Conservation (phyloP, 2,113 vertebrate species). For the Lophotis ruficrista region DNA sequence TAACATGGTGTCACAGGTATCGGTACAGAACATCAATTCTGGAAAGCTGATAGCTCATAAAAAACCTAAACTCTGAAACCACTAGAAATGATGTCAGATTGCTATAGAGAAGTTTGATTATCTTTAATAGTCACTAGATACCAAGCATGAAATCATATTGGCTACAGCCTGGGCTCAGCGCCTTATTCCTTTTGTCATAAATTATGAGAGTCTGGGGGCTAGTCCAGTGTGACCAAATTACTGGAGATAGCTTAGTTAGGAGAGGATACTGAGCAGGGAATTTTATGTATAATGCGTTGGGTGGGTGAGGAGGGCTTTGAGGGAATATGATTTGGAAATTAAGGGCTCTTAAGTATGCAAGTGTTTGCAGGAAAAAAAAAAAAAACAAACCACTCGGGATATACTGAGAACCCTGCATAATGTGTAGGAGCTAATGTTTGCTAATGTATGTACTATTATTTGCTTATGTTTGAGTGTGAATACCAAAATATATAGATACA, state of each 20-base stretch:
- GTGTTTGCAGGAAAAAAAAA: not conserved
- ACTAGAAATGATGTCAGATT: constrained; percentile 37
- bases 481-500: not conserved
- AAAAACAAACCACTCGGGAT: not conserved
- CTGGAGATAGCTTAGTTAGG: not conserved
- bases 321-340: not conserved
- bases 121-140: constrained; percentile 31
- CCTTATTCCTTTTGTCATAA: not conserved
- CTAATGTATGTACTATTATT: not conserved
- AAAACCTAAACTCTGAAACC: constrained; percentile 42
- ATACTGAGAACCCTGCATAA: not conserved
- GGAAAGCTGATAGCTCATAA: constrained; percentile 41
- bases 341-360: not conserved
- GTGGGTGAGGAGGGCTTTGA: not conserved
- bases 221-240: not conserved
- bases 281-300: not conserved
- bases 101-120: constrained; percentile 56
- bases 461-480: not conserved
- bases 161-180: not conserved
- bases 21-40: constrained; percentile 34
- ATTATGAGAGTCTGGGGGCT: not conserved
- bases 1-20: constrained; percentile 27
- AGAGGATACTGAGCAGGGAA: not conserved
- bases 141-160: constrained; percentile 25
- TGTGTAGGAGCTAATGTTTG: not conserved